Percentiles rank a stretch among this genome's conserved stretches.
Evolutionary conservation across 2,888 invertebrate genomes (phyloP).

Genomic region (Volucella inanis): DNA sequence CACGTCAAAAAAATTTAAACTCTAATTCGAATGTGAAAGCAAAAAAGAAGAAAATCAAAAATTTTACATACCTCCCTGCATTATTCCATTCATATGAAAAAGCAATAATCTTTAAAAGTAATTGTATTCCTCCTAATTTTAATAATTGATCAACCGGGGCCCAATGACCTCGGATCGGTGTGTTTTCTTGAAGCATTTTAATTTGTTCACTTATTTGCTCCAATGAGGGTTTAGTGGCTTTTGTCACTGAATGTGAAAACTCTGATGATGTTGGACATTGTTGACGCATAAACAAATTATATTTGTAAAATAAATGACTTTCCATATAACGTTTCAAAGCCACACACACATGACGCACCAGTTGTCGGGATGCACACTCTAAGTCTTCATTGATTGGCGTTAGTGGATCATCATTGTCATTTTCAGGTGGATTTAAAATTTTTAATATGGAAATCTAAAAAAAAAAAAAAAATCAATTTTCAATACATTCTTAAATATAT

Average conservation of each 20-base stretch:
- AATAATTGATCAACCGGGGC: slow-evolving; percentile 94
- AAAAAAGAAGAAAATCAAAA: slow-evolving; percentile 71
- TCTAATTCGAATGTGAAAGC: slow-evolving; percentile 62
- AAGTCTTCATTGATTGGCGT: slow-evolving; percentile 90
- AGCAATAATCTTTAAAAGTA: slow-evolving; percentile 93
- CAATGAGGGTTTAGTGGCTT: slow-evolving; percentile 87
- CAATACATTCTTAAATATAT: neutral
- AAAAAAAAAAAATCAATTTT: slow-evolving; percentile 41
- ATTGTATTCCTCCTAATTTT: slow-evolving; percentile 91
- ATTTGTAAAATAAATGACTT: slow-evolving; percentile 92
- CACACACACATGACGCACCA: slow-evolving; percentile 94
- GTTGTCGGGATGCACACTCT: slow-evolving; percentile 94
- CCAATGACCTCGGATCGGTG: slow-evolving; percentile 92
- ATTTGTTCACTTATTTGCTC: slow-evolving; percentile 95
- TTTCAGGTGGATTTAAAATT: slow-evolving; percentile 87
- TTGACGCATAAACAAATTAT: slow-evolving; percentile 87
- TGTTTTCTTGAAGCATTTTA: slow-evolving; percentile 89
- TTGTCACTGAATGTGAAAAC: slow-evolving; percentile 83
- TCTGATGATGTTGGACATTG: slow-evolving; percentile 83
- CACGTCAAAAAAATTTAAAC: no score
- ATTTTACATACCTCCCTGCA: slow-evolving; percentile 85
- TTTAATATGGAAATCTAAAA: slow-evolving; percentile 91
- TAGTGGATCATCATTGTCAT: slow-evolving; percentile 86
- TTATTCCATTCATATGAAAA: slow-evolving; percentile 95
- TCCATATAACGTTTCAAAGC: slow-evolving; percentile 95